These are phyloP conservation scores for Geophilus truncorum DNA, from an alignment of 2,888 invertebrate species.

Conservation along the genomic window DNA sequence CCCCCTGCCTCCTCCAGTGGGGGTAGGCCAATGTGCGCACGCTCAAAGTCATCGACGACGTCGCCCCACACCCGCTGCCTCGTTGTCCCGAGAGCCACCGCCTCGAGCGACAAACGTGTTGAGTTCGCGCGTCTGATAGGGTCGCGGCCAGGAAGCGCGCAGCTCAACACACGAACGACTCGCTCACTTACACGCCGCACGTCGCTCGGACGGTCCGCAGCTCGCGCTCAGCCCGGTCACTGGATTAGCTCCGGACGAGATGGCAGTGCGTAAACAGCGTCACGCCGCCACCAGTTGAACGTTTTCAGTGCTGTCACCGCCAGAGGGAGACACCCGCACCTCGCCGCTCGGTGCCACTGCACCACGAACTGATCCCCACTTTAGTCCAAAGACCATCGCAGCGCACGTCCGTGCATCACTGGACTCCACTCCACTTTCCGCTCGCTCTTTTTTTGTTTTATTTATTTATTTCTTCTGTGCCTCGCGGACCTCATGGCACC, in stretches of 20 bases:
- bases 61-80: not conserved
- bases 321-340: slow-evolving; percentile 1
- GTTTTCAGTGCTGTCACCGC: slow-evolving; percentile 4
- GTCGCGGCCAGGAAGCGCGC: not conserved
- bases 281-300: slow-evolving; percentile 22
- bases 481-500: not conserved
- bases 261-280: slow-evolving; percentile 17
- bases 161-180: not conserved
- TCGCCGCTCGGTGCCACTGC: not conserved
- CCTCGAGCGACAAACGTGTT: slow-evolving; percentile 29
- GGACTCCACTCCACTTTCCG: not conserved
- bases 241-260: not conserved
- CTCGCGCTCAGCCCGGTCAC: not conserved
- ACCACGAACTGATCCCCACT: not conserved
- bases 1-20: not conserved
- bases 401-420: not conserved
- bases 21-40: not conserved
- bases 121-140: slow-evolving; percentile 25
- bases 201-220: slow-evolving; percentile 1
- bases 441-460: not conserved
- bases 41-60: slow-evolving; percentile 14
- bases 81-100: not conserved
- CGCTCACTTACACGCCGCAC: too few species aligned
- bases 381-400: not conserved
- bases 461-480: not conserved